Percentiles rank a stretch among this genome's conserved stretches.
Evolutionary conservation across 2,113 vertebrate genomes (phyloP).

Genomic region (Phoenicopterus ruber): DNA sequence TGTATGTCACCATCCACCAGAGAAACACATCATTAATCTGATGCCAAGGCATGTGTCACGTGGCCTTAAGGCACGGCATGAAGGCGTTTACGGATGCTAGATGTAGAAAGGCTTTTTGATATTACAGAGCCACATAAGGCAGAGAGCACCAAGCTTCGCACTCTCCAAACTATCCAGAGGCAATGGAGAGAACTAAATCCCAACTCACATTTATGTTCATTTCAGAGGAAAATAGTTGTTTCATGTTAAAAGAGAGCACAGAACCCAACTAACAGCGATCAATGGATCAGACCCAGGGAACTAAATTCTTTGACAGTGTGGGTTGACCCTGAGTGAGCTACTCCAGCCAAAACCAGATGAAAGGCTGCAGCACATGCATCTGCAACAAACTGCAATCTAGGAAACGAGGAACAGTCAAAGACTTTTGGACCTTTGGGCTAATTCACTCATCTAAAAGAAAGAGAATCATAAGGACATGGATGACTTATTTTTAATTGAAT

Average conservation of each 20-base stretch:
- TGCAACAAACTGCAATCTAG: background rate
- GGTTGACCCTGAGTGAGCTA: background rate
- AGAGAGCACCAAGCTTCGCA: background rate
- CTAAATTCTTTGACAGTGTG: background rate
- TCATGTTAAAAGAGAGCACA: background rate
- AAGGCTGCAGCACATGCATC: background rate
- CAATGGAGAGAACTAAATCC: background rate
- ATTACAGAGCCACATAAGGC: background rate
- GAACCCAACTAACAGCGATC: background rate
- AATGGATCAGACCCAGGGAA: background rate
- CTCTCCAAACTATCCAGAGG: background rate
- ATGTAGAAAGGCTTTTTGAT: background rate
- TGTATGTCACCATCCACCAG: background rate
- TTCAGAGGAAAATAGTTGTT: background rate
- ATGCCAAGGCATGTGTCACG: accelerated
- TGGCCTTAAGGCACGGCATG: background rate
- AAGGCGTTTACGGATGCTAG: background rate
- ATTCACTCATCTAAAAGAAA: background rate
- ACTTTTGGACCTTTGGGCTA: background rate
- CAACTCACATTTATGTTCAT: background rate
- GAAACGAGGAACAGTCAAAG: background rate
- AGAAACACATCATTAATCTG: background rate
- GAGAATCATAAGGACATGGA: background rate
- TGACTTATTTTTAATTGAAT: background rate
- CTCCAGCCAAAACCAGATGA: background rate